These are phyloP conservation scores for Choloepus hoffmanni DNA, from an alignment of 2,113 vertebrate species.

Conservation along the genomic window DNA sequence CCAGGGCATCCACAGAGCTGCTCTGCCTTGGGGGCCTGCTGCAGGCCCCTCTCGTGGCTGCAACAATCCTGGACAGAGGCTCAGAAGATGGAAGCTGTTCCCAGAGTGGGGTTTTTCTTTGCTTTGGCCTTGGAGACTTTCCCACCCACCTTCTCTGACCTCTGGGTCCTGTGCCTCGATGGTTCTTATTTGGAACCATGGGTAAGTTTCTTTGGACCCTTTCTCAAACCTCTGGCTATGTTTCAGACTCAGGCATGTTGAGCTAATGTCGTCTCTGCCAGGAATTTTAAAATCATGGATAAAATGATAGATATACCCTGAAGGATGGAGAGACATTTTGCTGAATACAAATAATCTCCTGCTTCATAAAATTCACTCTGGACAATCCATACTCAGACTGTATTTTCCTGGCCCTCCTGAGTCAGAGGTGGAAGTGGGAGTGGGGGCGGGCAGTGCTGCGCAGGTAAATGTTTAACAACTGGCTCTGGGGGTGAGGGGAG, in stretches of 20 bases:
- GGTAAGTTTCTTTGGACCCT: neutral
- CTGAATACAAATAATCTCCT: neutral
- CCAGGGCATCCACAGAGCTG: neutral
- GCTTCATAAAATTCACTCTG: neutral
- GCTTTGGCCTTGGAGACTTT: neutral
- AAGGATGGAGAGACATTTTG: neutral
- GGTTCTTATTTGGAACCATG: neutral
- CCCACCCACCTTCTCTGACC: neutral
- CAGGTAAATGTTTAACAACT: too few species aligned
- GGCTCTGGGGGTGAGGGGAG: neutral
- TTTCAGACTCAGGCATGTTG: neutral
- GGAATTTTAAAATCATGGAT: neutral
- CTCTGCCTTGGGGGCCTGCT: too few species aligned
- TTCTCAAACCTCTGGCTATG: neutral
- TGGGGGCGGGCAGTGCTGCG: too few species aligned
- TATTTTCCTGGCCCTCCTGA: neutral
- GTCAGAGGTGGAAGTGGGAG: too few species aligned
- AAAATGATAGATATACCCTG: neutral
- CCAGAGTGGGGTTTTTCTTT: too few species aligned
- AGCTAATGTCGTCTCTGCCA: neutral
- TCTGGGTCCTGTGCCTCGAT: neutral
- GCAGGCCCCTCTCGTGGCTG: too few species aligned
- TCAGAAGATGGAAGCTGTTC: accelerated
- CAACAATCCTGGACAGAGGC: neutral
- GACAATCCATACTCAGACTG: neutral